These are phyloP conservation scores for Achroia grisella DNA, from an alignment of 1,140 invertebrate genomes.

Conservation along the genomic window DNA sequence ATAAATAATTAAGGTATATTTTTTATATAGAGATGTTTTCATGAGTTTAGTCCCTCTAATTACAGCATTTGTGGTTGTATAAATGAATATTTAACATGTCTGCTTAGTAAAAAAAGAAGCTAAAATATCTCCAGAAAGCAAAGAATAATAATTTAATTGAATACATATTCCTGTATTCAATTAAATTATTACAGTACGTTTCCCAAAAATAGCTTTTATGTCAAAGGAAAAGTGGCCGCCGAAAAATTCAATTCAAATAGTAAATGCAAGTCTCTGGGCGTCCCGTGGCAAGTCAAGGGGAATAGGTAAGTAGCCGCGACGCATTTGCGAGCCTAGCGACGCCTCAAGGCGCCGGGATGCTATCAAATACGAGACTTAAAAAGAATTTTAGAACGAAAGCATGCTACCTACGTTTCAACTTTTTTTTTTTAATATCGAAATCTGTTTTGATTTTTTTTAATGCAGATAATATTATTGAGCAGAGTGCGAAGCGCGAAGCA, in stretches of 20 bases:
- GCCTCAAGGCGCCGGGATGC: constrained; percentile 11
- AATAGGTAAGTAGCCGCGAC: constrained; percentile 26
- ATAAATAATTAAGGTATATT: too few species aligned
- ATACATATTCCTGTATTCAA: background rate
- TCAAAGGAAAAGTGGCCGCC: background rate
- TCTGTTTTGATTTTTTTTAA: too few species aligned
- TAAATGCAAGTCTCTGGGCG: background rate
- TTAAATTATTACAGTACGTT: background rate
- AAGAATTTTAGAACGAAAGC: background rate
- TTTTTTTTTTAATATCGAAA: too few species aligned
- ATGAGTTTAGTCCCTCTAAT: too few species aligned
- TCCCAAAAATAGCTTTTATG: background rate
- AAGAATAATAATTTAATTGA: background rate
- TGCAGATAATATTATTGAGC: too few species aligned
- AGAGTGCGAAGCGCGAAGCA: too few species aligned
- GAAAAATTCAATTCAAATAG: background rate
- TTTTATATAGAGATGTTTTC: too few species aligned
- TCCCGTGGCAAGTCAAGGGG: constrained; percentile 14
- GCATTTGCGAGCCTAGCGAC: constrained; percentile 11
- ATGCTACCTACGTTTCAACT: too few species aligned
- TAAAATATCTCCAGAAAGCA: too few species aligned
- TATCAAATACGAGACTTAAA: constrained; percentile 7
- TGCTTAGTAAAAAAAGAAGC: too few species aligned
- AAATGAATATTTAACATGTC: too few species aligned
- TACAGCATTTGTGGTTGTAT: too few species aligned